Evolutionary conservation across 2,113 vertebrate species (phyloP), one percentile per base, ranked within the genome.

Genomic region (Pleuronectes platessa): DNA sequence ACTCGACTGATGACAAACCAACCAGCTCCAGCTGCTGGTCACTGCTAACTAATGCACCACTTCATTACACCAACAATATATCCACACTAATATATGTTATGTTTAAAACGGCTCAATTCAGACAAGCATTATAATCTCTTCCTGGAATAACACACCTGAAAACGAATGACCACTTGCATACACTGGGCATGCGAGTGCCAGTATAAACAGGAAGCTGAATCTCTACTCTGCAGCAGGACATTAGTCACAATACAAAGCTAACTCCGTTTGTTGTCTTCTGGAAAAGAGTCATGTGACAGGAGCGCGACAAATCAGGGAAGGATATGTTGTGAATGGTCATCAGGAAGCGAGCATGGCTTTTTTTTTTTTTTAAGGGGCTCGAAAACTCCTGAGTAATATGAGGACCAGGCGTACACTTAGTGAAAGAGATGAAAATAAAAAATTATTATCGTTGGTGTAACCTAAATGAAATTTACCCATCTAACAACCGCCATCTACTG

Each of bases 401-500:
- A 31, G 1, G 4, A 17, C 24, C 58, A 26, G 23, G 56, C 14
- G 11, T 7, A 12, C n/a, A 35, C 17, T 5, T 18, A 35, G 21
- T 13, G 15, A 37, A 61, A 61, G 4, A 20, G 10, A 37, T n/a
- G 17, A 17, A 35, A 4, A 60, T 4, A 20, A 18, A 31, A 60
- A 6, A n/a, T 9, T 4, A 40, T 21, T 12, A 42, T 20, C 13
- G 20, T 45, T 5, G 31, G 1, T 31, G 31, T 31, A 31, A 31
- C 31, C 31, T 31, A 31, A 31, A 31, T 7, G 31, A 31, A 31
- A 31, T 7, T 31, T 7, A 31, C 6, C 31, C 31, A 31, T 31
- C 27, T 31, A 31, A 31, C 82, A 71, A 71, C 61, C 86, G 76
- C 76, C 74, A 71, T 63, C 77, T 71, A 74, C 74, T 53, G 73